A percentile compares a stretch with the other conserved stretches of the same genome.
Conservation (phyloP, 1,140 invertebrate species). For the Triops cancriformis region DNA sequence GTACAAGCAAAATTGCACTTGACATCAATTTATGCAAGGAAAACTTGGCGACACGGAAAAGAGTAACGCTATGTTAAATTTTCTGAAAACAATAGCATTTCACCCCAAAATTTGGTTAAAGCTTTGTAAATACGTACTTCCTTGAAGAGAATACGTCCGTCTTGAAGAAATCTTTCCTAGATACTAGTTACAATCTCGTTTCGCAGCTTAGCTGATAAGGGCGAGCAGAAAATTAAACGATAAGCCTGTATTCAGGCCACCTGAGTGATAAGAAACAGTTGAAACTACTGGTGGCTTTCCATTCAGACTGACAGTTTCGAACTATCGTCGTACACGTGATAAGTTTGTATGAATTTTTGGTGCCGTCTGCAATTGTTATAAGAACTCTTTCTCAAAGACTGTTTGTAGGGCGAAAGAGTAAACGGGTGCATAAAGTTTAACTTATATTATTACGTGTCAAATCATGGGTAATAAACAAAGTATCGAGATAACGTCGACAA, state of each 20-base stretch:
- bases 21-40: background rate
- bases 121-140: too few species aligned
- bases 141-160: background rate
- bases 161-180: background rate
- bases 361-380: too few species aligned
- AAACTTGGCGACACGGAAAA: too few species aligned
- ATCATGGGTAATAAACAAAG: background rate
- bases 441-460: too few species aligned
- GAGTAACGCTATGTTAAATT: too few species aligned
- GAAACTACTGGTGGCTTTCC: background rate
- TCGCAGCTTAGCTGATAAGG: background rate
- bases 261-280: background rate
- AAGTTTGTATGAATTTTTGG: too few species aligned
- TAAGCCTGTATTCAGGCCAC: background rate
- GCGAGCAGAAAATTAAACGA: background rate
- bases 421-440: too few species aligned
- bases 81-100: too few species aligned
- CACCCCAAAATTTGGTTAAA: too few species aligned
- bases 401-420: background rate
- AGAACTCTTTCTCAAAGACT: too few species aligned
- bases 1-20: conserved; percentile 5
- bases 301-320: background rate
- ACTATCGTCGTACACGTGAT: background rate
- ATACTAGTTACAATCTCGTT: background rate
- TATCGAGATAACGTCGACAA: background rate